Conservation (phyloP, 2,113 vertebrate species). For the Pogona vitticeps region DNA sequence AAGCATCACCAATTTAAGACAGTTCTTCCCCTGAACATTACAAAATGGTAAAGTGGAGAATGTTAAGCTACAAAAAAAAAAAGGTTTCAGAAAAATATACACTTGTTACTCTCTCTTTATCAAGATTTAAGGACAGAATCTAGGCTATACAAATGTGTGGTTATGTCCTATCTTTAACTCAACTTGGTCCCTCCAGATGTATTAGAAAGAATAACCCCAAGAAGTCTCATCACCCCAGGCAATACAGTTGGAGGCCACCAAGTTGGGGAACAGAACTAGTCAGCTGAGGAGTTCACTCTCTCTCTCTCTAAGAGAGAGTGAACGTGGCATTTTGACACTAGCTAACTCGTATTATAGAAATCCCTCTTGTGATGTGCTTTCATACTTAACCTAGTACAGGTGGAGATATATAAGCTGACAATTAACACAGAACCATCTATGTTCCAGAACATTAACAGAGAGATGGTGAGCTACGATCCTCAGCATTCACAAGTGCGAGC, state of each 20-base stretch:
- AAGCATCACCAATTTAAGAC: neutral
- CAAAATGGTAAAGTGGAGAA: neutral
- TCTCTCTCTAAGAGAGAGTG: neutral
- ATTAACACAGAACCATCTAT: neutral
- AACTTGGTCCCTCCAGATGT: neutral
- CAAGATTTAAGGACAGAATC: neutral
- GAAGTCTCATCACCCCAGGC: neutral
- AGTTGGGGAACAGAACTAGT: neutral
- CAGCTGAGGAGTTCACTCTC: neutral
- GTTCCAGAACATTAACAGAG: neutral
- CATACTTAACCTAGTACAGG: neutral
- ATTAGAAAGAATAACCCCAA: neutral
- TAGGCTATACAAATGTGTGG: fast-evolving
- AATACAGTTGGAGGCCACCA: neutral
- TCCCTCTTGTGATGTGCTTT: neutral
- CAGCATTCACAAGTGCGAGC: neutral
- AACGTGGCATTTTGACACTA: neutral
- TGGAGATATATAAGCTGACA: neutral
- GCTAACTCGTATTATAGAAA: no score
- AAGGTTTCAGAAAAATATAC: neutral
- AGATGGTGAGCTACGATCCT: neutral
- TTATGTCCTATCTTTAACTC: neutral
- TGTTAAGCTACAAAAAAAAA: no score
- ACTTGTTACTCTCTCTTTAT: neutral
- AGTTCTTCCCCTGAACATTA: neutral